Evolutionary conservation across 2,797 vertebrate genomes (phyloP).

Genomic region (Sebastes oblongus): DNA sequence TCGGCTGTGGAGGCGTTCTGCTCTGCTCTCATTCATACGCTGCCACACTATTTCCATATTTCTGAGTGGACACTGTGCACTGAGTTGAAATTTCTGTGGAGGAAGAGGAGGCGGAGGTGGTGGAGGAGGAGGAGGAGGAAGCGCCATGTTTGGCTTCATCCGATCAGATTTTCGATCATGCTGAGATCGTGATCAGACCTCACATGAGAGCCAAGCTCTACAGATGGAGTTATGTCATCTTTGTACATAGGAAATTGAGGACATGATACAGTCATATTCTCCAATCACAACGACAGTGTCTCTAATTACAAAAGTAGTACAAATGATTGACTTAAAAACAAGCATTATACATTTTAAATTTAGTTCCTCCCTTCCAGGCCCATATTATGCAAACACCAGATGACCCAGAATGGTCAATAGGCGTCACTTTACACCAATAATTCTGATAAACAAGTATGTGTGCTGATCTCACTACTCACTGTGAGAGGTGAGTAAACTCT

Average conservation of each 20-base stretch:
- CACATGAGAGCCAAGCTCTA: constrained; percentile 52
- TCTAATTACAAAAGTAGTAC: neutral
- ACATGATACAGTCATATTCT: constrained; percentile 3
- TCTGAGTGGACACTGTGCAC: constrained; percentile 55
- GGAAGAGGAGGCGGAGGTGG: constrained; percentile 44
- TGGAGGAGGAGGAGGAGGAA: constrained; percentile 60
- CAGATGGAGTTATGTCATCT: constrained; percentile 56
- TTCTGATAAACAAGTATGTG: neutral
- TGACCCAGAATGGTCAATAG: neutral
- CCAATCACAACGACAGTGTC: neutral
- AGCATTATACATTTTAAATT: neutral
- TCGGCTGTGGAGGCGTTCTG: constrained; percentile 73
- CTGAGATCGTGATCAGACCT: constrained; percentile 65
- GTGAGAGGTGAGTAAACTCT: neutral
- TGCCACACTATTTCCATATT: constrained; percentile 58
- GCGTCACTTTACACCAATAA: neutral
- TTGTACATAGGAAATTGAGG: neutral
- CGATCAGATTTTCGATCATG: constrained; percentile 63
- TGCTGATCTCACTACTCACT: constrained; percentile 7
- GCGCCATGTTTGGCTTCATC: constrained; percentile 75
- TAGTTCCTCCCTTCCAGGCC: neutral
- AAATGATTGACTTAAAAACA: neutral
- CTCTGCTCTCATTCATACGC: constrained; percentile 74
- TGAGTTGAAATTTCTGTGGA: constrained; percentile 49
- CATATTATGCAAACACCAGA: neutral